These are phyloP conservation scores for Dasypolia templi DNA, from an alignment of 2,888 invertebrate genomes.

Conservation along the genomic window DNA sequence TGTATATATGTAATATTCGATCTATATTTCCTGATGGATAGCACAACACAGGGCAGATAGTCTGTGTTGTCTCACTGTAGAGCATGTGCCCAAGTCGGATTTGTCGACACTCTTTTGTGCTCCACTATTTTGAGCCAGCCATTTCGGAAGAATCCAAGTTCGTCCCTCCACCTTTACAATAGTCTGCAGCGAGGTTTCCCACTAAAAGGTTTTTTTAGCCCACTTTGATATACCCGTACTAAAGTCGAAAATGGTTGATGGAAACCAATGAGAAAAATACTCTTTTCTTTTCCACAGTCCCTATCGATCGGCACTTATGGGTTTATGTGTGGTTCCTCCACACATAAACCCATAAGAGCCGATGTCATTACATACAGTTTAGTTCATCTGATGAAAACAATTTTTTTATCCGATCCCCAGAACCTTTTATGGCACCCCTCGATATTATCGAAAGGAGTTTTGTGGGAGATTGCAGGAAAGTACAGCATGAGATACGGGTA, in stretches of 20 bases:
- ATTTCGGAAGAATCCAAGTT: not conserved
- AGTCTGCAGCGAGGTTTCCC: not conserved
- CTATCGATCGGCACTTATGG: slow-evolving; percentile 33
- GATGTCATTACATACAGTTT: slow-evolving; percentile 54
- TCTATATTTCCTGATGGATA: not conserved
- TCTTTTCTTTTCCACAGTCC: not conserved
- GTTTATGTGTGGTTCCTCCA: too few species aligned
- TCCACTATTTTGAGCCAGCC: too few species aligned
- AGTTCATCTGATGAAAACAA: slow-evolving; percentile 53
- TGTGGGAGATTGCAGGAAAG: slow-evolving; percentile 27
- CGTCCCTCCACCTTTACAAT: too few species aligned
- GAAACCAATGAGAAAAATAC: not conserved
- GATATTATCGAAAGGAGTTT: slow-evolving; percentile 54
- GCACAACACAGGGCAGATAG: too few species aligned
- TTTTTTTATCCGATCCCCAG: slow-evolving; percentile 49
- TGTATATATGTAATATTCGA: not conserved
- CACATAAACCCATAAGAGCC: slow-evolving; percentile 44
- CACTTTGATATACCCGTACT: not conserved
- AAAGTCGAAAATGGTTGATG: not conserved
- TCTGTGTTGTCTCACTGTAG: not conserved
- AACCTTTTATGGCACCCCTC: slow-evolving; percentile 45
- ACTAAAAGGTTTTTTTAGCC: not conserved
- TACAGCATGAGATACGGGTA: slow-evolving; percentile 47
- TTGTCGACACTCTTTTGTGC: not conserved
- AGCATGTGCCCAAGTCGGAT: not conserved